Evolutionary conservation across 2,113 vertebrate genomes (phyloP).

Genomic region (Pseudopodoces humilis): DNA sequence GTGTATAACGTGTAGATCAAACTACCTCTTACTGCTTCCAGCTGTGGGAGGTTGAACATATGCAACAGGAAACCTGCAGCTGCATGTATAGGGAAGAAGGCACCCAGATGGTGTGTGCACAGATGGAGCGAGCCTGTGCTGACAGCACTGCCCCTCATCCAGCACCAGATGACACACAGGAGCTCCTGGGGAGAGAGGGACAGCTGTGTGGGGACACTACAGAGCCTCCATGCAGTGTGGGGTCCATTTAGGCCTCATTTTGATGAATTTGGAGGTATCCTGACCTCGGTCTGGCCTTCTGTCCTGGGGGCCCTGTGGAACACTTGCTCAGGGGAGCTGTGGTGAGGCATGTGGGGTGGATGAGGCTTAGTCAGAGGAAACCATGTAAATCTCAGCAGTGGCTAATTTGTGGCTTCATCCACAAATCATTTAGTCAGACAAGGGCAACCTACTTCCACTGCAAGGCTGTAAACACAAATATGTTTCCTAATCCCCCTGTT

Average conservation of each 20-base stretch:
- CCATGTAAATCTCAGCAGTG: not conserved
- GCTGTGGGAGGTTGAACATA: slow-evolving; percentile 19
- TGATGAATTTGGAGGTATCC: not conserved
- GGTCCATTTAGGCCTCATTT: not conserved
- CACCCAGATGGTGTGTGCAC: not conserved
- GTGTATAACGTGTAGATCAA: not conserved
- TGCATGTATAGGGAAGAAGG: not conserved
- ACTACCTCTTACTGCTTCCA: slow-evolving; percentile 29
- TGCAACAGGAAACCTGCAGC: not conserved
- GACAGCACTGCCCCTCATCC: not conserved
- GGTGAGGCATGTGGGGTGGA: accelerated
- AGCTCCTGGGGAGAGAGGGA: not conserved
- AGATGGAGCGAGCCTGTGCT: not conserved
- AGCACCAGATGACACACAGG: accelerated
- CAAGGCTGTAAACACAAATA: not conserved
- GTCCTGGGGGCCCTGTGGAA: not conserved
- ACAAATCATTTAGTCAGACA: not conserved
- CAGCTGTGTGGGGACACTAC: not conserved
- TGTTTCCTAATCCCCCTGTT: not conserved
- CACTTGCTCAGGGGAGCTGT: not conserved
- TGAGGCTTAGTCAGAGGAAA: not conserved
- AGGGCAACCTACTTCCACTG: not conserved
- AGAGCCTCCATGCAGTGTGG: not conserved
- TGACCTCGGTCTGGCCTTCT: not conserved
- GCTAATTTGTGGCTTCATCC: not conserved